These are phyloP conservation scores for Pipistrellus nathusii DNA, from an alignment of 2,797 vertebrate species.

Conservation along the genomic window DNA sequence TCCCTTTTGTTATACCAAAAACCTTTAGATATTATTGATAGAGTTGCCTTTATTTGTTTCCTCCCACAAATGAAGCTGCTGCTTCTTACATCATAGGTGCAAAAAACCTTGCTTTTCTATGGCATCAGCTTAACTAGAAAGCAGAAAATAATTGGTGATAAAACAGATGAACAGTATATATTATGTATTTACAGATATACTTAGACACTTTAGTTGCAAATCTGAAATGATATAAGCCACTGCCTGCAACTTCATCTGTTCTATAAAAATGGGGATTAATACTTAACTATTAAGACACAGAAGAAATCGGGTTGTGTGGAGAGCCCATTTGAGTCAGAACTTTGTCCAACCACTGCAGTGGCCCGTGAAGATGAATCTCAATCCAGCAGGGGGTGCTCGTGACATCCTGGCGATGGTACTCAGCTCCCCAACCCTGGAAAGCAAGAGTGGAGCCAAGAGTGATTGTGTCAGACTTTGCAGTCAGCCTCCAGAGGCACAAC, in stretches of 20 bases:
- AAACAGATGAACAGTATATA: conserved; percentile 72
- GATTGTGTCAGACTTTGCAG: neutral
- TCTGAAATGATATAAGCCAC: conserved; percentile 83
- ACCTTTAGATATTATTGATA: conserved; percentile 21
- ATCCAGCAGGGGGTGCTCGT: conserved; percentile 99
- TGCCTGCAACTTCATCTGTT: conserved; percentile 85
- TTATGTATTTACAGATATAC: conserved; percentile 84
- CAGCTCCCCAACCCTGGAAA: conserved; percentile 97
- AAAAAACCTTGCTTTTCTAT: conserved; percentile 66
- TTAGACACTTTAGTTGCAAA: conserved; percentile 80
- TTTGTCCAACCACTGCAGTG: conserved; percentile 98
- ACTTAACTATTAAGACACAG: conserved; percentile 93
- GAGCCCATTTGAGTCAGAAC: conserved; percentile 99
- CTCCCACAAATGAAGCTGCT: conserved; percentile 59
- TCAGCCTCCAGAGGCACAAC: neutral
- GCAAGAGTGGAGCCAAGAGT: conserved; percentile 32
- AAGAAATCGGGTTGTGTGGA: conserved; percentile 97
- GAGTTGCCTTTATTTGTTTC: neutral
- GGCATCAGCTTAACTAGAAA: conserved; percentile 83
- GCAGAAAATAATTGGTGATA: conserved; percentile 77
- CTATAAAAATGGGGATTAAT: conserved; percentile 55
- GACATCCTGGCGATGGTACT: conserved; percentile 98
- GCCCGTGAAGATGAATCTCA: conserved; percentile 97
- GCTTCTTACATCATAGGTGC: conserved; percentile 62
- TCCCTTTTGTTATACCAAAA: conserved; percentile 67